Base-by-base conservation (phyloP, 1,140 invertebrate species). In the Protaetia brevitarsis region DNA sequence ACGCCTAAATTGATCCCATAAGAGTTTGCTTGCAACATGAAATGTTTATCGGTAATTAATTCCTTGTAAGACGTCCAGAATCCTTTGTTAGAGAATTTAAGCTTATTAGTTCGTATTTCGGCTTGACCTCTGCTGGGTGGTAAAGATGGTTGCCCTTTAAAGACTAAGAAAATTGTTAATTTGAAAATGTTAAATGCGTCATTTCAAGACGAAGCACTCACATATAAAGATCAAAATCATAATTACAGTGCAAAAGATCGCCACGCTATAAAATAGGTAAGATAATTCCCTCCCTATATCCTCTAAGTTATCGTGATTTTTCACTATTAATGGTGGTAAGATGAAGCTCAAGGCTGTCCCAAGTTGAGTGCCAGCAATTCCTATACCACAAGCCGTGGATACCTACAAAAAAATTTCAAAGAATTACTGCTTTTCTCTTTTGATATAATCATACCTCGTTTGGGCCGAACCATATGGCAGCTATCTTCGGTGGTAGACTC, bases 291-390 rank as follows among this genome's bases (percentile, higher is more conserved):
- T 3, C 1, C 77, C 79, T 23, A 83, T 76, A 0, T 76, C 69
- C 2, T 76, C 74, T 0, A 78, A 13, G 63, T 77, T 76, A 3
- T 79, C 71, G 21, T 79, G 78, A 67, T 83, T 82, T 64, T 71
- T 74, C 3, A 83, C 79, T 21, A 82, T 56, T 19, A 82, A 74
- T 11, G 82, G 80, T 2, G 79, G 76, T 1, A 81, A 27, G 11
- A 82, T 68, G 66, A 81, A 83, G 28, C 79, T 77, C 4, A 79
- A 31, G 8, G 80, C 77, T 13, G 77, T 63, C 3, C 81, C 81
- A 11, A 91, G 82, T 79, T 92, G 89, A 77, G 89, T 90, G 3
- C 92, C 91, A 73, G 93, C 91, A 8, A 93, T 84, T 7, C 89
- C 89, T 16, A 92, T 80, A 30, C 90, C 86, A 68, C 88, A 91